phyloP scores from a whole-genome alignment of 2,113 vertebrate species.

The Xenopus borealis region DNA sequence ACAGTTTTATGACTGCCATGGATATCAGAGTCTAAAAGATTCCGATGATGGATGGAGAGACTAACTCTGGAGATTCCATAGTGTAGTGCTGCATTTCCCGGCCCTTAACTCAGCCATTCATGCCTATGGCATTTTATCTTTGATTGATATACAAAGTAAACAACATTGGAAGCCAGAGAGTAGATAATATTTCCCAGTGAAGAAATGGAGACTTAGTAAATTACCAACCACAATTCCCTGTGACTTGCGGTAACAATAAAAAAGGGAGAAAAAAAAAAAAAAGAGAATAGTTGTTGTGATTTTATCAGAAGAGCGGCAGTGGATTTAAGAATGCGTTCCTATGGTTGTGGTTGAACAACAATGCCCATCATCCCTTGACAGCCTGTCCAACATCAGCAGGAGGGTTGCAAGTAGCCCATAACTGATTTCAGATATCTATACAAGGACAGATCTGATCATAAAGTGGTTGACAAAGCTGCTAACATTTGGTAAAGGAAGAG shows the following conservation, averaged over 20 bases:
- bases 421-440: too few relatives aligned
- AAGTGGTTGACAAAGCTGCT: too few relatives aligned
- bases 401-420: neutral
- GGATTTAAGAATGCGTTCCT: too few relatives aligned
- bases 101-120: slow-evolving; percentile 41
- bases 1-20: slow-evolving; percentile 46
- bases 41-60: slow-evolving; percentile 42
- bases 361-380: too few relatives aligned
- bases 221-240: slow-evolving; percentile 36
- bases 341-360: too few relatives aligned
- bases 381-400: slow-evolving; percentile 2
- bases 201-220: slow-evolving; percentile 32
- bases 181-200: slow-evolving; percentile 40
- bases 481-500: too few relatives aligned
- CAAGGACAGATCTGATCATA: too few relatives aligned
- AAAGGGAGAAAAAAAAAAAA: neutral
- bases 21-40: slow-evolving; percentile 46
- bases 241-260: slow-evolving; percentile 33
- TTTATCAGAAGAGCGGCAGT: too few relatives aligned
- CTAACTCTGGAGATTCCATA: slow-evolving; percentile 41
- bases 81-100: slow-evolving; percentile 31
- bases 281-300: too few relatives aligned
- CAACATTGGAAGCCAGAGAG: slow-evolving; percentile 29
- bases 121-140: slow-evolving; percentile 43
- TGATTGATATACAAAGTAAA: slow-evolving; percentile 46